Evolutionary conservation across 2,113 vertebrate genomes (phyloP).

Genomic region (Clupea harengus): DNA sequence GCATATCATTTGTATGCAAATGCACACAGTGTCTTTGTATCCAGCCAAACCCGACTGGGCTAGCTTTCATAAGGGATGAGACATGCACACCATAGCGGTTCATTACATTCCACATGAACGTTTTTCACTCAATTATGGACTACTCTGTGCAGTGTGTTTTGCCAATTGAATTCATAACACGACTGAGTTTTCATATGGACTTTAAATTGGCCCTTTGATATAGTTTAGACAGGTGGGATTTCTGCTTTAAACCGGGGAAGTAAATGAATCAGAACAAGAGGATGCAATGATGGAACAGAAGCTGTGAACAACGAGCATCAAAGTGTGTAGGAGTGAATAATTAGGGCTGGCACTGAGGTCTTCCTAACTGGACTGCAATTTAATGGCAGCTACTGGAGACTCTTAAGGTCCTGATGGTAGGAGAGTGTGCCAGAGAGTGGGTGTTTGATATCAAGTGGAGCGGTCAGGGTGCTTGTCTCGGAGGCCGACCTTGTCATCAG

Average conservation of each 20-base stretch:
- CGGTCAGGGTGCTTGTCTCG: neutral
- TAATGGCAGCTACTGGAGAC: neutral
- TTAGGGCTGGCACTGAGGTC: neutral
- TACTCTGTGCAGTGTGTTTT: no score
- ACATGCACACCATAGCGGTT: neutral
- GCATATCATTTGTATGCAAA: neutral
- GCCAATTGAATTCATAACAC: no score
- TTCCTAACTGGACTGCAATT: neutral
- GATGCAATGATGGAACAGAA: neutral
- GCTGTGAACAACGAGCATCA: neutral
- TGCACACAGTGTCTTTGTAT: neutral
- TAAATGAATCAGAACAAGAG: neutral
- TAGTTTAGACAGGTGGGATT: neutral
- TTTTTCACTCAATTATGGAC: neutral
- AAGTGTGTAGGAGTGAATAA: neutral
- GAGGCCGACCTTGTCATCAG: conserved; percentile 73
- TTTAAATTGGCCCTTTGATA: neutral
- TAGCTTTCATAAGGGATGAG: neutral
- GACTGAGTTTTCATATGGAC: neutral
- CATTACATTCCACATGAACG: neutral
- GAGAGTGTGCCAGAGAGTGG: neutral
- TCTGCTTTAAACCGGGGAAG: neutral
- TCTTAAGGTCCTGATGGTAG: neutral
- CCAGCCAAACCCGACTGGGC: neutral
- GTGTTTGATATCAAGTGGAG: conserved; percentile 1